Conservation (phyloP, 2,113 vertebrate species). For the Cervus canadensis region DNA sequence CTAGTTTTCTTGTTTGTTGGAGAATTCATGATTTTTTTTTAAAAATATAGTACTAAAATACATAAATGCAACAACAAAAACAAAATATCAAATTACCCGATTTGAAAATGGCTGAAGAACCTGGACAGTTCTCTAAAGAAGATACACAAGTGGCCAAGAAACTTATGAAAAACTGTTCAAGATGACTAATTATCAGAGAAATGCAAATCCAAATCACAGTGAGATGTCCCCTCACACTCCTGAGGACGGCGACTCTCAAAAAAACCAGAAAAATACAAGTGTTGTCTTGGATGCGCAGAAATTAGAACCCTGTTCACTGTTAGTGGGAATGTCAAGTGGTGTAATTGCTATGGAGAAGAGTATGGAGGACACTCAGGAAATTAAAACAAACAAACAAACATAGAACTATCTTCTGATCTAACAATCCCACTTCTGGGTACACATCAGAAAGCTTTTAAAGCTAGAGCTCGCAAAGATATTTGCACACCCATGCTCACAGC, state of each 20-base stretch:
- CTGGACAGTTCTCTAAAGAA: neutral
- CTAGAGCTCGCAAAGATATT: neutral
- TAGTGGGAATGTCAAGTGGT: neutral
- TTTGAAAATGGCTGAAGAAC: neutral
- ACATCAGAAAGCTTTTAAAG: neutral
- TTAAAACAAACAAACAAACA: neutral
- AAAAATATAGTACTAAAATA: neutral
- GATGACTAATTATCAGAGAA: neutral
- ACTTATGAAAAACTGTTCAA: neutral
- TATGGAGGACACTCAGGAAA: neutral
- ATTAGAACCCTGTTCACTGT: neutral
- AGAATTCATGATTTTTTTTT: neutral
- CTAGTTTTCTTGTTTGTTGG: neutral
- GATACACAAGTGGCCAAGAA: neutral
- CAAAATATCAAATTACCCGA: neutral
- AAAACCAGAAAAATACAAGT: neutral
- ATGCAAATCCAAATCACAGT: neutral
- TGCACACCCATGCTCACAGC: neutral
- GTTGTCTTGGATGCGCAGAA: neutral
- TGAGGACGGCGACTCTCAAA: neutral
- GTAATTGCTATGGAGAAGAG: neutral
- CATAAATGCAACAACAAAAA: neutral
- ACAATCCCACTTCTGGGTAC: neutral
- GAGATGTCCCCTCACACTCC: neutral
- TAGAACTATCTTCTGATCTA: neutral